A percentile compares a stretch with the other conserved stretches of the same genome.
phyloP scores from a whole-genome alignment of 1,140 invertebrate genomes.

The Drosophila ambigua region DNA sequence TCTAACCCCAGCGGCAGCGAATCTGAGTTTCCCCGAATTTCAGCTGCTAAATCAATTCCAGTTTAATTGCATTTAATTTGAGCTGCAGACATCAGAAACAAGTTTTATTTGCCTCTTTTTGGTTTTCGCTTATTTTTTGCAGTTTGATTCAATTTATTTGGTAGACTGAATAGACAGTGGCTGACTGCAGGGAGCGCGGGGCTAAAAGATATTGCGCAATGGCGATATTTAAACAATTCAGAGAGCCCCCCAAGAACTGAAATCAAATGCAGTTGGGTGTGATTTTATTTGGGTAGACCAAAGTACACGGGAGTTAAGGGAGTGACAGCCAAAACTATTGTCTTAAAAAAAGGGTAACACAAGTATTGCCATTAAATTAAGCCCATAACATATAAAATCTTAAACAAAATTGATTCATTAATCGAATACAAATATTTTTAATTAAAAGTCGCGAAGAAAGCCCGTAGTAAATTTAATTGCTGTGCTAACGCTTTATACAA shows the following conservation, averaged over 20 bases:
- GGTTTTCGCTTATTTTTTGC: conserved; percentile 40
- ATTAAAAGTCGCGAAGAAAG: too few relatives aligned
- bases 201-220: conserved; percentile 51
- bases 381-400: too few relatives aligned
- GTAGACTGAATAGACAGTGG: conserved; percentile 30
- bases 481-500: too few relatives aligned
- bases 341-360: not conserved
- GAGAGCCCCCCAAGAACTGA: not conserved
- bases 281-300: conserved; percentile 13
- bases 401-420: too few relatives aligned
- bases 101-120: conserved; percentile 29
- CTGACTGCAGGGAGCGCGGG: not conserved
- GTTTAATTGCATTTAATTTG: conserved; percentile 71
- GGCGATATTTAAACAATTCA: conserved; percentile 21
- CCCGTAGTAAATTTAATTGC: too few relatives aligned
- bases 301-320: not conserved
- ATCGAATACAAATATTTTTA: too few relatives aligned
- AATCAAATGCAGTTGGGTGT: conserved; percentile 38
- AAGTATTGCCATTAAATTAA: not conserved
- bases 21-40: conserved; percentile 11
- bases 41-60: conserved; percentile 55
- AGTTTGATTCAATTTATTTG: conserved; percentile 67
- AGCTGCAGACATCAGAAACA: conserved; percentile 57
- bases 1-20: too few relatives aligned
- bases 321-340: not conserved